Conservation (phyloP, 2,888 invertebrate genomes). For the Parelbella ahira region DNA sequence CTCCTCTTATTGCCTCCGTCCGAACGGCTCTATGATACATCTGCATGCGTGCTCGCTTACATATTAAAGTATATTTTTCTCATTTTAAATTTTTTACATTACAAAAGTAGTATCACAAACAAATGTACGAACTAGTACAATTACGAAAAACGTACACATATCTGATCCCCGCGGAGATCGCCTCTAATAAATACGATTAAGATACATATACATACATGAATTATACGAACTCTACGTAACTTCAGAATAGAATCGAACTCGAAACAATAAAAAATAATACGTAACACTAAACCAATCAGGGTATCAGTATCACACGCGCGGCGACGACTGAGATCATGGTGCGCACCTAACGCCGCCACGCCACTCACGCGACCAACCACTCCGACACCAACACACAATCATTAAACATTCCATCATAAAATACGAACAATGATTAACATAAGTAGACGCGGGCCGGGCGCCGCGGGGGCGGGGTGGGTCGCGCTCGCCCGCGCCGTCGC, state of each 20-base stretch:
- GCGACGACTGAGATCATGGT: slow-evolving; percentile 71
- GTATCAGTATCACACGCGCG: slow-evolving; percentile 72
- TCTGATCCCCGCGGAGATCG: slow-evolving; percentile 56
- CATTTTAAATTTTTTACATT: slow-evolving; percentile 73
- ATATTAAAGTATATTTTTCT: slow-evolving; percentile 73
- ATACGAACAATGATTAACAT: slow-evolving; percentile 63
- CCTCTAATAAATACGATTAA: slow-evolving; percentile 75
- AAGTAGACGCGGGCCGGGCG: slow-evolving; percentile 57
- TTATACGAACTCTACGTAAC: slow-evolving; percentile 72
- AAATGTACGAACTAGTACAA: slow-evolving; percentile 80
- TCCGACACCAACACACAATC: slow-evolving; percentile 41
- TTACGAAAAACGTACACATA: slow-evolving; percentile 74
- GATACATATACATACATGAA: slow-evolving; percentile 72
- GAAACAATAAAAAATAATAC: slow-evolving; percentile 74
- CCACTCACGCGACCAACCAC: slow-evolving; percentile 49
- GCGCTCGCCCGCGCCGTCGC: slow-evolving; percentile 47
- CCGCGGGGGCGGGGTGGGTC: slow-evolving; percentile 54
- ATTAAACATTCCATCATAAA: slow-evolving; percentile 50
- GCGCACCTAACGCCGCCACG: slow-evolving; percentile 61
- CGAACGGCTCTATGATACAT: slow-evolving; percentile 49
- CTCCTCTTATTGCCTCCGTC: slow-evolving; percentile 52
- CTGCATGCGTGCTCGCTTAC: slow-evolving; percentile 66
- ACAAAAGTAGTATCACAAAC: slow-evolving; percentile 82
- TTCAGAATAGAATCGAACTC: slow-evolving; percentile 76
- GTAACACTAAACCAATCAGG: slow-evolving; percentile 72